Evolutionary conservation across 2,888 invertebrate genomes (phyloP).

Genomic region (Pogonocherus hispidulus): DNA sequence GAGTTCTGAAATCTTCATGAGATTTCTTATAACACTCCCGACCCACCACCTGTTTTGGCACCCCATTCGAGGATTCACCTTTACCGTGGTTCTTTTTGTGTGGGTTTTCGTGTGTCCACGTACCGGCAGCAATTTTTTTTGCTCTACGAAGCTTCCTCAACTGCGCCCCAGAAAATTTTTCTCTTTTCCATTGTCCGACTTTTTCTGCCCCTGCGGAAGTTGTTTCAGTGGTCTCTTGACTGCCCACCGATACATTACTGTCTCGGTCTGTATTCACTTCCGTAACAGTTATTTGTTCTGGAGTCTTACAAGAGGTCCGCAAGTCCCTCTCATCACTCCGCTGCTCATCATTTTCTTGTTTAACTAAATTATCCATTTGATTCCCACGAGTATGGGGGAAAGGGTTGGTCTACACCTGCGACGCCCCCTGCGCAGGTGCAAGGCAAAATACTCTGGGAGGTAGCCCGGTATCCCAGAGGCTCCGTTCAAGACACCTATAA

Average conservation of each 20-base stretch:
- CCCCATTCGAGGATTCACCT: background rate
- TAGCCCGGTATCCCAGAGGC: constrained; percentile 32
- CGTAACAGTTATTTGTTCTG: too few species aligned
- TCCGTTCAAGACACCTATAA: constrained; percentile 19
- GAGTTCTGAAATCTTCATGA: background rate
- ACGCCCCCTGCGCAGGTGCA: constrained; percentile 28
- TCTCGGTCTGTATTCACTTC: background rate
- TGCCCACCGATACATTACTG: background rate
- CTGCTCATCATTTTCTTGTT: background rate
- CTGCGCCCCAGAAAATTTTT: background rate
- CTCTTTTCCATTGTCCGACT: background rate
- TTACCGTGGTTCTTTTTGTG: background rate
- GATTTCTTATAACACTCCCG: background rate
- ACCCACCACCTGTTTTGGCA: background rate
- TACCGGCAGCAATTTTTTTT: background rate
- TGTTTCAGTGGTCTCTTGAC: background rate
- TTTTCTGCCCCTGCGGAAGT: background rate
- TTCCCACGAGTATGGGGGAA: constrained; percentile 31
- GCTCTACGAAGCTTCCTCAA: background rate
- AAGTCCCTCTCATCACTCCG: too few species aligned
- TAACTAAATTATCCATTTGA: background rate
- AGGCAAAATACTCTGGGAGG: constrained; percentile 29
- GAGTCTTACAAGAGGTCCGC: too few species aligned
- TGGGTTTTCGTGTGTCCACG: background rate
- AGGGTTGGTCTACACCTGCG: constrained; percentile 17